Conservation (phyloP, 2,888 invertebrate species). For the Nomada goodeniana region DNA sequence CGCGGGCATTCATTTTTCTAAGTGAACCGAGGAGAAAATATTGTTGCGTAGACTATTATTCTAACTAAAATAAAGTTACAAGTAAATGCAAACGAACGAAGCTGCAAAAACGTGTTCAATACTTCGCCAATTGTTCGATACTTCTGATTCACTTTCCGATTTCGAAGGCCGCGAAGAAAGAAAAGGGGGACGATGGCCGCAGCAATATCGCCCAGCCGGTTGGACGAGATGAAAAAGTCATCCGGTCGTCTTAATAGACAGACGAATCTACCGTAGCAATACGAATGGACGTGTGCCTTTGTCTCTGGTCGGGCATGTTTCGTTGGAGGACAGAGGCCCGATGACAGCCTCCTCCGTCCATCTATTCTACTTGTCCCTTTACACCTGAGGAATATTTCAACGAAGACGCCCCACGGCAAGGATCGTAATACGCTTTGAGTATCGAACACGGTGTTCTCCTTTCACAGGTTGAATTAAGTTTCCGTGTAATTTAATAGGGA, state of each 20-base stretch:
- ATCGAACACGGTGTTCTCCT: slow-evolving; percentile 7
- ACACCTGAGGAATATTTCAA: slow-evolving; percentile 24
- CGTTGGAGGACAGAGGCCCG: slow-evolving; percentile 36
- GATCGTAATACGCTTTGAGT: slow-evolving; percentile 1
- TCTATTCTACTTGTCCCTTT: slow-evolving; percentile 25
- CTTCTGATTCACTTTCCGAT: no score
- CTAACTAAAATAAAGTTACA: no score
- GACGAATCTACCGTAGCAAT: slow-evolving; percentile 3
- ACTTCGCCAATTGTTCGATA: no score
- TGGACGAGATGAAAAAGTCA: slow-evolving; percentile 6
- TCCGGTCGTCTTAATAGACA: slow-evolving; percentile 18
- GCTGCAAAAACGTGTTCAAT: no score
- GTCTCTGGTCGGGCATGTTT: slow-evolving; percentile 24
- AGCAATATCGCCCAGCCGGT: not conserved
- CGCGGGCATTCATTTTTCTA: no score
- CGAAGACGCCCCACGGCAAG: slow-evolving; percentile 13
- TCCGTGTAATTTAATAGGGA: not conserved
- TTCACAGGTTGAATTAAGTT: not conserved
- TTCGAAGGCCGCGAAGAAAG: no score
- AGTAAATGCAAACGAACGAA: no score
- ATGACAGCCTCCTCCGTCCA: slow-evolving; percentile 34
- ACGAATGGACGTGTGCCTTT: slow-evolving; percentile 26
- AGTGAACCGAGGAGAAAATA: no score
- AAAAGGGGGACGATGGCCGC: not conserved
- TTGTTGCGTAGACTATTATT: no score